A percentile compares a stretch with the other conserved stretches of the same genome.
Evolutionary conservation across 2,113 vertebrate genomes (phyloP).

Genomic region (Choloepus hoffmanni): DNA sequence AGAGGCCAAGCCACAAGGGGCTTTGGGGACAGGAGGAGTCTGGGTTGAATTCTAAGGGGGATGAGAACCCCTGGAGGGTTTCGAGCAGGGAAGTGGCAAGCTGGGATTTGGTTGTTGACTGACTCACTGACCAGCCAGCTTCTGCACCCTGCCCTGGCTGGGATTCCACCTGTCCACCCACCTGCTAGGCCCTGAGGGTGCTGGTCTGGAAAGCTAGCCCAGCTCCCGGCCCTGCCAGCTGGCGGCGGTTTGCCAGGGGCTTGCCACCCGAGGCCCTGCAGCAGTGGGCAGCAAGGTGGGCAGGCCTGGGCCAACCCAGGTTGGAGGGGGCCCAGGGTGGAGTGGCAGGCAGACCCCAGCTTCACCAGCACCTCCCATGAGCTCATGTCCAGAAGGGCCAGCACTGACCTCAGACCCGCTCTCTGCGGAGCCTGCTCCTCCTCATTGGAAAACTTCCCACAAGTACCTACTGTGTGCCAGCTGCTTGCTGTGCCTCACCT

Average conservation of each 20-base stretch:
- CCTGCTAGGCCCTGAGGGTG: background rate
- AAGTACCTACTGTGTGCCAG: background rate
- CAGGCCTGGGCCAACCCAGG: background rate
- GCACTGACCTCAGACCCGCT: background rate
- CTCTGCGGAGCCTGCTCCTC: background rate
- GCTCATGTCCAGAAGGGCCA: accelerated
- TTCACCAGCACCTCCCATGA: accelerated
- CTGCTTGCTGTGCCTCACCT: accelerated
- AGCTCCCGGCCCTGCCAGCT: background rate
- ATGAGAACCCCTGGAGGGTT: accelerated
- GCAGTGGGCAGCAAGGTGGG: background rate
- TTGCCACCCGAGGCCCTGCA: background rate
- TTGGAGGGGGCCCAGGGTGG: accelerated
- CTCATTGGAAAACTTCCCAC: background rate
- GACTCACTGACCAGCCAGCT: background rate
- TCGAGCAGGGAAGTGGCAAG: background rate
- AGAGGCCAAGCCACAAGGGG: background rate
- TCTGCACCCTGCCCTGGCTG: background rate
- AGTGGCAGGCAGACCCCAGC: background rate
- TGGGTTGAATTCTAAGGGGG: background rate
- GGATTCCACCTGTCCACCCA: too few species aligned
- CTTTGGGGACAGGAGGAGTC: accelerated
- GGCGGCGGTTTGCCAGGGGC: background rate
- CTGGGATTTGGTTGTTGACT: background rate
- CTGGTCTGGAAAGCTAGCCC: background rate